phyloP scores from a whole-genome alignment of 2,888 invertebrate species.

The Eubasilissa splendida region DNA sequence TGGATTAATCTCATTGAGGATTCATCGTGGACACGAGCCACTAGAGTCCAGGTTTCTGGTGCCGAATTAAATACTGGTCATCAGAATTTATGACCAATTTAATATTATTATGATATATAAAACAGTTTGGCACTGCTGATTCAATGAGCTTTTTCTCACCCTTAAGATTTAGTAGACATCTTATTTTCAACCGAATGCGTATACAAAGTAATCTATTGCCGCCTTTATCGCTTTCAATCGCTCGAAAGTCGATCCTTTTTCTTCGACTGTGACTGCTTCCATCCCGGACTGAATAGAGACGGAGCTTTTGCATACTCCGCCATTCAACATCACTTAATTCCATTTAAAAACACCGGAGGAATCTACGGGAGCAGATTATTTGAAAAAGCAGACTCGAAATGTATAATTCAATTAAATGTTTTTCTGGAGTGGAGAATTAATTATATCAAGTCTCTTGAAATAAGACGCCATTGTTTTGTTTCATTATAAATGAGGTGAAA shows the following conservation, averaged over 20 bases:
- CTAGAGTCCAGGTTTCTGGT: no score
- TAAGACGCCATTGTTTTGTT: no score
- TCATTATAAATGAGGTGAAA: no score
- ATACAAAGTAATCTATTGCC: constrained; percentile 43
- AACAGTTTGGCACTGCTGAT: neutral
- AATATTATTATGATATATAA: no score
- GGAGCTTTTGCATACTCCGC: constrained; percentile 26
- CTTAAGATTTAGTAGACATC: constrained; percentile 41
- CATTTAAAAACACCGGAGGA: constrained; percentile 33
- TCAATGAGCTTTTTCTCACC: constrained; percentile 9
- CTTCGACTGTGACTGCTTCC: constrained; percentile 29
- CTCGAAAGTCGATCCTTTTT: constrained; percentile 41
- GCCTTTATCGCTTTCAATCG: constrained; percentile 42
- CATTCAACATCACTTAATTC: constrained; percentile 28
- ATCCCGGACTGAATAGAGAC: constrained; percentile 20
- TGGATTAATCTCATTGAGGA: no score
- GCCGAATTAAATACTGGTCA: no score
- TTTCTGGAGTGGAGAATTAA: neutral
- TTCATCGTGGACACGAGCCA: no score
- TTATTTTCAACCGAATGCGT: constrained; percentile 41
- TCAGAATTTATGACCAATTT: no score
- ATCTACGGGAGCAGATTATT: constrained; percentile 15
- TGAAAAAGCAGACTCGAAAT: constrained; percentile 2
- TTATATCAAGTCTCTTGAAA: no score
- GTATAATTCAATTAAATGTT: constrained; percentile 16